Percentiles rank a stretch among this genome's conserved stretches.
Evolutionary conservation across 2,888 invertebrate species (phyloP).

Genomic region (Azorinus chamasolen): DNA sequence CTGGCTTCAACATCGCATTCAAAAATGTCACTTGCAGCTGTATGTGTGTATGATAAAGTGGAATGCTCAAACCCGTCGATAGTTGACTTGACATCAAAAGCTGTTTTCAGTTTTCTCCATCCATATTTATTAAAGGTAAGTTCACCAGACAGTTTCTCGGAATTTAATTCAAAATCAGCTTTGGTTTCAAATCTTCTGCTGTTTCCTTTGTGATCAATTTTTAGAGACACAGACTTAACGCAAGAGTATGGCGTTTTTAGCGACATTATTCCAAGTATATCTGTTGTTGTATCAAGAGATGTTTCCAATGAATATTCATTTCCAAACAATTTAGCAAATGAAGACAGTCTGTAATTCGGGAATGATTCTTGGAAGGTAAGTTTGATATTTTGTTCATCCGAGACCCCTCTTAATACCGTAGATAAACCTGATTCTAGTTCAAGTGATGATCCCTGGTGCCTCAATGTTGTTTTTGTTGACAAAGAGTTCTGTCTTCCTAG

Average conservation of each 20-base stretch:
- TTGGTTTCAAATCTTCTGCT: conserved; percentile 37
- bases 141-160: conserved; percentile 30
- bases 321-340: conserved; percentile 34
- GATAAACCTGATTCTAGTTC: conserved; percentile 31
- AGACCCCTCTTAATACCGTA: conserved; percentile 30
- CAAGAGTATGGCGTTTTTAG: conserved; percentile 38
- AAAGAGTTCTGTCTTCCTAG: conserved; percentile 27
- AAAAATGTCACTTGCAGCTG: conserved; percentile 50
- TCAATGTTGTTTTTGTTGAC: conserved; percentile 27
- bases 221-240: conserved; percentile 26
- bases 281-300: conserved; percentile 24
- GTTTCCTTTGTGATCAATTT: conserved; percentile 33
- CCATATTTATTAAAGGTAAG: conserved; percentile 44
- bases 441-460: neutral
- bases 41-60: conserved; percentile 34
- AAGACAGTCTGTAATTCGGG: conserved; percentile 27
- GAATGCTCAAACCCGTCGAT: conserved; percentile 44
- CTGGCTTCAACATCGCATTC: conserved; percentile 47
- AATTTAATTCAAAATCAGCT: conserved; percentile 30
- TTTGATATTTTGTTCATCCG: conserved; percentile 35
- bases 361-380: conserved; percentile 16
- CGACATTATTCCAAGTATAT: conserved; percentile 16
- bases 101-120: conserved; percentile 46
- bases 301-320: conserved; percentile 36
- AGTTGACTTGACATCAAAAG: conserved; percentile 42